Evolutionary conservation across 2,888 invertebrate species (phyloP).

Genomic region (Linnaemya vulpina): DNA sequence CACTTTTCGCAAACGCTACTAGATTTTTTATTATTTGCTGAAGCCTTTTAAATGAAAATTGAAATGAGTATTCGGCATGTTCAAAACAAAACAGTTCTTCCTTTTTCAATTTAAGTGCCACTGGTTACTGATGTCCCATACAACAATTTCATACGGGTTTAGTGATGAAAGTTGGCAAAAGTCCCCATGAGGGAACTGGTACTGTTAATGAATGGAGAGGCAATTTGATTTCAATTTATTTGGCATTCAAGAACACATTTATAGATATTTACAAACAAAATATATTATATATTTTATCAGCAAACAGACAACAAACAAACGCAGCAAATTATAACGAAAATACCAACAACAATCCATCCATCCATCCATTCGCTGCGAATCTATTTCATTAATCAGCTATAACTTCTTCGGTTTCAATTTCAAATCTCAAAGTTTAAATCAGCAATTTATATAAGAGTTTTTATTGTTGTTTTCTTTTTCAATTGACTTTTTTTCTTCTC

Average conservation of each 20-base stretch:
- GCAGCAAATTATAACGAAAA: constrained; percentile 4
- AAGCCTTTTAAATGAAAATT: constrained; percentile 53
- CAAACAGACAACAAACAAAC: not conserved
- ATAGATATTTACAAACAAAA: constrained; percentile 40
- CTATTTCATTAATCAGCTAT: constrained; percentile 66
- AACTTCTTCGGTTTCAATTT: constrained; percentile 54
- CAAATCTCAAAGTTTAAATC: constrained; percentile 57
- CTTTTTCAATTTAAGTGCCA: constrained; percentile 6
- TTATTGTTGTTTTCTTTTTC: constrained; percentile 22
- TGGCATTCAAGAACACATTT: not conserved
- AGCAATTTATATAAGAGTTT: constrained; percentile 13
- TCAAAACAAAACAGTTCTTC: not conserved
- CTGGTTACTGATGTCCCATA: not conserved
- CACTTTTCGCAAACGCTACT: constrained; percentile 18
- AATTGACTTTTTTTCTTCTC: constrained; percentile 7
- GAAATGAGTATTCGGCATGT: constrained; percentile 21
- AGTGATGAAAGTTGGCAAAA: not conserved
- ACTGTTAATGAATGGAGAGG: not conserved
- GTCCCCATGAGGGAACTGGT: not conserved
- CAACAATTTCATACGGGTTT: not conserved
- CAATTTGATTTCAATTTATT: not conserved
- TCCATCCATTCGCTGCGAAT: constrained; percentile 46
- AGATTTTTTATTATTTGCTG: constrained; percentile 36
- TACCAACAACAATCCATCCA: constrained; percentile 19
- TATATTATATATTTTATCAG: constrained; percentile 30